Evolutionary conservation across 2,797 vertebrate genomes (phyloP), one percentile per base, ranked within the genome.

Genomic region (Scarus forsteni): DNA sequence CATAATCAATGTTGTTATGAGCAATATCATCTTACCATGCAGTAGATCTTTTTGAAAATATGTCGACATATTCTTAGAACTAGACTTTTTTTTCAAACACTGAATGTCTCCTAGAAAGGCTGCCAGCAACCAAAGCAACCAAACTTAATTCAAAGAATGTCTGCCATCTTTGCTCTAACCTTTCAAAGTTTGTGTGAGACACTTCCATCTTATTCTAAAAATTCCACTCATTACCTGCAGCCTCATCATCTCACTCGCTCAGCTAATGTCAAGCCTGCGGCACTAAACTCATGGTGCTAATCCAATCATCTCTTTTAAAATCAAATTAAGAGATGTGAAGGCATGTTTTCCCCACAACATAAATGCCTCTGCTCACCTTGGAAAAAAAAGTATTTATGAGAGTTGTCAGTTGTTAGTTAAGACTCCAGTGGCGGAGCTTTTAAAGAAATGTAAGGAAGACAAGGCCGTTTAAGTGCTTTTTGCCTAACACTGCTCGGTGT

Each of bases 221-320:
- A 62, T 56, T 60, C 35, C 18, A 45, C 59, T 70, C 11, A 63
- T 57, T 13, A 56, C 64, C 61, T 7, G 34, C 40, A 59, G 56
- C 54, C 43, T 71, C 65, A 56, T 77, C 45, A 36, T 15, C 11
- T 42, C 51, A 43, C 60, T 77, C 59, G 36, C 49, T 45, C 34
- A 8, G 57, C 52, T 62, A 8, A 60, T 67, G 52, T 62, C 27
- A 6, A 77, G 62, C 55, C 60, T 49, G 51, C 18, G 6, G 64
- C 43, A 5, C 16, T 9, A 64, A 56, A 70, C 74, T 12, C 34
- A 46, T 34, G 48, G 40, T 16, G n/a, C 61, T 62, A 61, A 83
- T 73, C 48, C 55, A 48, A 60, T 80, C 52, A 66, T 74, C 61
- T 64, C 34, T 66, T 66, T 58, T 66, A 35, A 67, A 8, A 10